These are phyloP conservation scores for Drosophila biarmipes DNA, from an alignment of 1,140 invertebrate species.

Conservation along the genomic window DNA sequence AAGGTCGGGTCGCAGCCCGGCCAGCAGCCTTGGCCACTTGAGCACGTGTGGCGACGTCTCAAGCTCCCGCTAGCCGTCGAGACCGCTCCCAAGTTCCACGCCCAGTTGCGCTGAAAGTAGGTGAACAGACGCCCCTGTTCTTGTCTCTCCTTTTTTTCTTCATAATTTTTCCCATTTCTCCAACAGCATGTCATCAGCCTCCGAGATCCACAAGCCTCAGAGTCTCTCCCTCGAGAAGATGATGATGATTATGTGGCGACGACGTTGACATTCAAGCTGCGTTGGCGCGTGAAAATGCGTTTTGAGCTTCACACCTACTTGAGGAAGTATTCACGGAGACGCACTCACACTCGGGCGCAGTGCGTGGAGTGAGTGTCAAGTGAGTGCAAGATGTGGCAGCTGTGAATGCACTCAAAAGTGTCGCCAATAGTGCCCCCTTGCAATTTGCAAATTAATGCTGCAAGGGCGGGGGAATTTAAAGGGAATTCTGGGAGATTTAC, in stretches of 20 bases:
- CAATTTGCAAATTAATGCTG: not conserved
- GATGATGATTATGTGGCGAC: slow-evolving; percentile 25
- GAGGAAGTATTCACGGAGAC: slow-evolving; percentile 40
- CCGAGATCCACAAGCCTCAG: not conserved
- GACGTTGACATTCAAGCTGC: slow-evolving; percentile 72
- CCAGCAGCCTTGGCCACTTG: slow-evolving; percentile 59
- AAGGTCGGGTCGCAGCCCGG: slow-evolving; percentile 11
- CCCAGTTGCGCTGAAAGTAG: slow-evolving; percentile 43
- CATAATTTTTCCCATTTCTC: slow-evolving; percentile 10
- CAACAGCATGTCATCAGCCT: slow-evolving; percentile 22
- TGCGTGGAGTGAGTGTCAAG: slow-evolving; percentile 36
- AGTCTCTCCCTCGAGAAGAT: slow-evolving; percentile 22
- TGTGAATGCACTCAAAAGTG: slow-evolving; percentile 24
- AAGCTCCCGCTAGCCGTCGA: slow-evolving; percentile 54
- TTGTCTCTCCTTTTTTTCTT: not conserved
- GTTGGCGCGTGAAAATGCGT: slow-evolving; percentile 80
- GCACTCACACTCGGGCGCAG: slow-evolving; percentile 10
- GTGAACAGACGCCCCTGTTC: slow-evolving; percentile 43
- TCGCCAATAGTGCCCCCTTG: slow-evolving; percentile 11
- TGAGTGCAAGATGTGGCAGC: slow-evolving; percentile 40
- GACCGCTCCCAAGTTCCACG: slow-evolving; percentile 43
- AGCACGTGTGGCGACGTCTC: slow-evolving; percentile 72
- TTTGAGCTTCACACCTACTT: slow-evolving; percentile 80
- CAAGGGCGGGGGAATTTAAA: too few species aligned
- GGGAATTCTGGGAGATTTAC: too few species aligned